These are phyloP conservation scores for Amphiduros pacificus DNA, from an alignment of 2,888 invertebrate genomes.

Conservation along the genomic window DNA sequence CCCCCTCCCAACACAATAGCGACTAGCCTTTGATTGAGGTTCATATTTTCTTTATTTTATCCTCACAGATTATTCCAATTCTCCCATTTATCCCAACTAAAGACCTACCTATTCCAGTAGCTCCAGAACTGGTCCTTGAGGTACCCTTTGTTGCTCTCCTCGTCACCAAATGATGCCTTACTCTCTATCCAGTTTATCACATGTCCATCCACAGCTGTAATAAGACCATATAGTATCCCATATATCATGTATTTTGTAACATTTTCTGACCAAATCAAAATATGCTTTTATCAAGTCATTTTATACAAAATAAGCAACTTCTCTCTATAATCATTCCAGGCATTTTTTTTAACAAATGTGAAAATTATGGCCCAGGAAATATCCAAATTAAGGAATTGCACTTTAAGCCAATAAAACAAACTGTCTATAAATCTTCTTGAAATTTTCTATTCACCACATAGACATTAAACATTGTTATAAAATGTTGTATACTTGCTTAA, in stretches of 20 bases:
- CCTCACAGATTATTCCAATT: no score
- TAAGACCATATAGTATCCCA: background rate
- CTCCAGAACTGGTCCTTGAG: slow-evolving; percentile 82
- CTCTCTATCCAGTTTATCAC: slow-evolving; percentile 95
- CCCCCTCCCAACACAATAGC: no score
- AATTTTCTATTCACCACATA: no score
- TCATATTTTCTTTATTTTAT: no score
- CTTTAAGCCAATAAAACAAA: no score
- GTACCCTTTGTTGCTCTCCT: slow-evolving; percentile 78
- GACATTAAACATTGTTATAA: no score
- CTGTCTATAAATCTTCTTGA: no score
- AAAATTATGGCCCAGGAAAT: background rate
- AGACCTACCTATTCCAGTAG: slow-evolving; percentile 75
- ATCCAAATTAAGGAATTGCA: no score
- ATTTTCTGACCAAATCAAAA: background rate
- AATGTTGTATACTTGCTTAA: no score
- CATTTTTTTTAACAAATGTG: background rate
- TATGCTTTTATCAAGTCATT: background rate
- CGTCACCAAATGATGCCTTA: slow-evolving; percentile 91
- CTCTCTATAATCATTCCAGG: no score
- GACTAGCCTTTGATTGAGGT: no score
- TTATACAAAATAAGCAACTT: background rate
- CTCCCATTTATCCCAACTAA: background rate
- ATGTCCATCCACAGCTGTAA: slow-evolving; percentile 74
- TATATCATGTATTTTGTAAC: background rate